Evolutionary conservation across 2,888 invertebrate species (phyloP), one percentile per base, ranked within the genome.

Genomic region (Pterostichus madidus): DNA sequence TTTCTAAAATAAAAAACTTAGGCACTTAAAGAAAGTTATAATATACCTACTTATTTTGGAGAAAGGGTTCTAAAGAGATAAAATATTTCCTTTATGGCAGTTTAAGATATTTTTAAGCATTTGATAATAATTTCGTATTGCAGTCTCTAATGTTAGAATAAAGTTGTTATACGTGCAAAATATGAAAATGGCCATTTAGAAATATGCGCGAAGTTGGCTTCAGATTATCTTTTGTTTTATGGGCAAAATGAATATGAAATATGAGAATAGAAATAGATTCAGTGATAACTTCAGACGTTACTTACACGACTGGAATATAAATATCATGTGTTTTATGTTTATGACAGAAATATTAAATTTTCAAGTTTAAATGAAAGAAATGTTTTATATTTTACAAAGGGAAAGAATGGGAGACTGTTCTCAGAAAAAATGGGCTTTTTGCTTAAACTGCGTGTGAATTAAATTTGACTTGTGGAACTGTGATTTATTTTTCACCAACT

Each of bases 171-270:
- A 68, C 61, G 80, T 80, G 80, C 64, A 52, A 80, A 80, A 80
- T 80, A 68, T 80, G 80, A 80, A 80, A 80, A 80, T 80, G 68
- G 32, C 61, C 46, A 79, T 61, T 76, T 52, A 53, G 49, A 53
- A 71, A 46, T 71, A 46, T 68, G 13, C 68, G 52, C 68, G 35
- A 32, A 44, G 64, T 46, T 68, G n/a, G 49, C 35, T 68, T 39
- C 64, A 80, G 80, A 80, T 80, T 52, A 80, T 80, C 80, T 68
- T 80, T 64, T 80, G 80, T 80, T 80, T 80, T 80, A 80, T 80
- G 52, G 31, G 32, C 35, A 59, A 78, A 78, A 78, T 59, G 61
- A 78, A 59, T 24, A 59, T 39, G 78, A 78, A 78, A 59, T 78
- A 59, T 78, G 35, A 8, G 78, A 78, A 53, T 35, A 59, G 78